Percentiles rank a stretch among this genome's conserved stretches.
These are phyloP conservation scores for Petrolisthes cinctipes DNA, from an alignment of 2,888 invertebrate genomes.

Conservation along the genomic window DNA sequence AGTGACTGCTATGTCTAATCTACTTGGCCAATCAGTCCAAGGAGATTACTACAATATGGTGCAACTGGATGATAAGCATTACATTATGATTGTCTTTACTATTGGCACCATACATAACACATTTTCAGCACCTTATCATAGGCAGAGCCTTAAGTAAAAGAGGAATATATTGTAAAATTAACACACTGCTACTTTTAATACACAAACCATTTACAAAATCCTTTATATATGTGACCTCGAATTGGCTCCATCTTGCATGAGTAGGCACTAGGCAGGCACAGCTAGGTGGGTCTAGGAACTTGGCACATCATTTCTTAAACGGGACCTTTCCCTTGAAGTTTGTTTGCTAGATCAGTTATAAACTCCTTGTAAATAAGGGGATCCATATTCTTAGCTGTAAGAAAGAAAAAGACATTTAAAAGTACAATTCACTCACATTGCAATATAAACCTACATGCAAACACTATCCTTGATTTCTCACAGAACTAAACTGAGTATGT, in stretches of 20 bases:
- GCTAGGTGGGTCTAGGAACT: not conserved
- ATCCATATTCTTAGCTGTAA: constrained; percentile 79
- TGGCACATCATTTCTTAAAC: constrained; percentile 29
- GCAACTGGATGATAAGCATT: not conserved
- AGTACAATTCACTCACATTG: not conserved
- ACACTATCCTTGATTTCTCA: too few species aligned
- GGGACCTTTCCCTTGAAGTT: constrained; percentile 63
- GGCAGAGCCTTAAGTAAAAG: too few species aligned
- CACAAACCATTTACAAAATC: too few species aligned
- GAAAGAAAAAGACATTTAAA: not conserved
- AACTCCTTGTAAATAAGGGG: constrained; percentile 86
- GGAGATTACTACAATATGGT: not conserved
- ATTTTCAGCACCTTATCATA: too few species aligned
- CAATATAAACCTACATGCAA: too few species aligned
- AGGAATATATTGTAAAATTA: too few species aligned
- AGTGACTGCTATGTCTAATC: not conserved
- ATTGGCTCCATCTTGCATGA: too few species aligned
- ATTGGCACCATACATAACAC: constrained; percentile 1
- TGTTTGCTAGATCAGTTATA: constrained; percentile 78
- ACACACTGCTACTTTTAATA: too few species aligned
- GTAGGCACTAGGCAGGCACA: not conserved
- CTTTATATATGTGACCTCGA: too few species aligned
- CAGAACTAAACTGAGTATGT: too few species aligned
- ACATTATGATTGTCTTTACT: not conserved
- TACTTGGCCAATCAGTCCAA: constrained; percentile 17